Conservation (phyloP, 2,888 invertebrate species). For the Ophraella communa region DNA sequence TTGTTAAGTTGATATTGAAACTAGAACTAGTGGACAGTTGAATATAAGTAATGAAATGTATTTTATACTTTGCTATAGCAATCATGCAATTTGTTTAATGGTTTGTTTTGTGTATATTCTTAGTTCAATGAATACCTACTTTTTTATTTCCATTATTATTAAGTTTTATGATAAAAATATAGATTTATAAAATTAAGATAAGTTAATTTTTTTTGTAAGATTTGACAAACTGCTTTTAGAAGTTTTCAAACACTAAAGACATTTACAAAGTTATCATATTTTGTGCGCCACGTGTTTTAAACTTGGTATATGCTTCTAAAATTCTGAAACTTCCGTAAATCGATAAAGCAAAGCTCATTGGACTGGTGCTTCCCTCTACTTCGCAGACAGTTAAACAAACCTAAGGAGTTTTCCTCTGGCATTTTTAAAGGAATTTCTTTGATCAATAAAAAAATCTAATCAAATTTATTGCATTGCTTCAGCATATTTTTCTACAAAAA, state of each 20-base stretch:
- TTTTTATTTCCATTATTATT: too few relatives aligned
- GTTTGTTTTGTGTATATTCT: too few relatives aligned
- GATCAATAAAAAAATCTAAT: background rate
- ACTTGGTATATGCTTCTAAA: conserved; percentile 17
- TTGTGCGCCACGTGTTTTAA: conserved; percentile 13
- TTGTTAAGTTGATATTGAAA: too few relatives aligned
- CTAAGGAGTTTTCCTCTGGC: conserved; percentile 17
- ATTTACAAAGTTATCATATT: background rate
- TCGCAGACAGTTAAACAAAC: conserved; percentile 47
- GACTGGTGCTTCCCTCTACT: conserved; percentile 49
- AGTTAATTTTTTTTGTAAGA: background rate
- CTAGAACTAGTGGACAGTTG: too few relatives aligned
- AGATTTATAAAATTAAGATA: background rate
- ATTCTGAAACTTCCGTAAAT: conserved; percentile 39
- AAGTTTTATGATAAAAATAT: too few relatives aligned
- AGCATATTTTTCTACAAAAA: background rate
- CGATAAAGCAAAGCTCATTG: conserved; percentile 43
- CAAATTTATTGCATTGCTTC: background rate
- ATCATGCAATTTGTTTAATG: too few relatives aligned
- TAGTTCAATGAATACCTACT: too few relatives aligned
- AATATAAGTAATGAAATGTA: too few relatives aligned
- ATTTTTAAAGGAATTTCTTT: conserved; percentile 3
- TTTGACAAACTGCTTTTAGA: background rate
- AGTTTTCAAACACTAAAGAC: background rate
- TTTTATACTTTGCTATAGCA: too few relatives aligned